Evolutionary conservation across 2,113 vertebrate genomes (phyloP).

Genomic region (Hyaena hyaena): DNA sequence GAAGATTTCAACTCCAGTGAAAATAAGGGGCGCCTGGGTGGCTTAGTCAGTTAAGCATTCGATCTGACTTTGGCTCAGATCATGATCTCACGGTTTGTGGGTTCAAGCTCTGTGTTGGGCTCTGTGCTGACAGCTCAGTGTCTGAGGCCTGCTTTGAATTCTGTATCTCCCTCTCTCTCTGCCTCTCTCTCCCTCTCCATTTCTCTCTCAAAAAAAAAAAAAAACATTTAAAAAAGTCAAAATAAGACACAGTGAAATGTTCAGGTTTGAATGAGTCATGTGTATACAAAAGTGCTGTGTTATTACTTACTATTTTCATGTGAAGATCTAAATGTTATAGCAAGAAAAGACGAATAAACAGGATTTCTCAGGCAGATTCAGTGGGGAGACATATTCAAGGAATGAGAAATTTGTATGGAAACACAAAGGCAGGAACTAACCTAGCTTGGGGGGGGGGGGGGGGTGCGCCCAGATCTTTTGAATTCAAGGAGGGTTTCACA

Average conservation of each 20-base stretch:
- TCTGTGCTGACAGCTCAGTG: too few species aligned
- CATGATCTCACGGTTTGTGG: too few species aligned
- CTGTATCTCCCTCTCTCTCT: too few species aligned
- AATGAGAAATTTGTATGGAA: not conserved
- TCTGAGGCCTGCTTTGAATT: too few species aligned
- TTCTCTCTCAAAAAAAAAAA: too few species aligned
- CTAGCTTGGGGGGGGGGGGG: not conserved
- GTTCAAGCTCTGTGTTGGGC: too few species aligned
- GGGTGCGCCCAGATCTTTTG: accelerated
- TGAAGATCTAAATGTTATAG: conserved; percentile 20
- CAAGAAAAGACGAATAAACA: not conserved
- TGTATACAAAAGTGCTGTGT: not conserved
- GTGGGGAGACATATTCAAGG: not conserved
- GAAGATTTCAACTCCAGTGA: not conserved
- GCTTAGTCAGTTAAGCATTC: too few species aligned
- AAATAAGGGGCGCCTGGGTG: too few species aligned
- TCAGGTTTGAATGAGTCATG: not conserved
- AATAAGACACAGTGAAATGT: not conserved
- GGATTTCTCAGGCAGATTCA: not conserved
- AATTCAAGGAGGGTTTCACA: not conserved
- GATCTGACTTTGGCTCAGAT: too few species aligned
- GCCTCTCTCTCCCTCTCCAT: too few species aligned
- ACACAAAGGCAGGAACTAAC: not conserved
- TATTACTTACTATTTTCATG: not conserved
- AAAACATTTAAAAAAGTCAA: not conserved